phyloP scores from a whole-genome alignment of 2,113 vertebrate genomes.

The Chinchilla lanigera region DNA sequence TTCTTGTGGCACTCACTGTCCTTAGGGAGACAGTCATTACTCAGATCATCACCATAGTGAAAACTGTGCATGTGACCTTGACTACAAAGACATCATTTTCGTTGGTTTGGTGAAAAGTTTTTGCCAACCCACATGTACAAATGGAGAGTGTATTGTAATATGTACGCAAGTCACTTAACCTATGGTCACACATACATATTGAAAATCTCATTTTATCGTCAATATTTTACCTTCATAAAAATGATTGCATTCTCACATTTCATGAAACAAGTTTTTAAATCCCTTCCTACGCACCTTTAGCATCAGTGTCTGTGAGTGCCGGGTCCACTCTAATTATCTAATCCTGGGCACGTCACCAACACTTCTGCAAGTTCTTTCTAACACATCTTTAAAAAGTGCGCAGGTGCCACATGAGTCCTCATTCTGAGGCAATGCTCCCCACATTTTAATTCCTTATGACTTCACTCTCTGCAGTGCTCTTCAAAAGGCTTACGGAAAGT shows the following conservation, averaged over 20 bases:
- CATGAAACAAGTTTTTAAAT: neutral
- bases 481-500: slow-evolving; percentile 54
- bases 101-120: neutral
- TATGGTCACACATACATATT: neutral
- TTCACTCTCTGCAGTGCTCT: slow-evolving; percentile 21
- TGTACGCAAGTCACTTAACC: neutral
- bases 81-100: neutral
- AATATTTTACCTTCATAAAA: neutral
- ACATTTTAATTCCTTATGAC: neutral
- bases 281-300: neutral
- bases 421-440: neutral
- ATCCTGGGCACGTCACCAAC: neutral
- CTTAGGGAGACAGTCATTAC: neutral
- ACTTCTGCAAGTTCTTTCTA: neutral
- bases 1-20: neutral
- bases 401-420: neutral
- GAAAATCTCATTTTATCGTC: neutral
- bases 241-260: neutral
- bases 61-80: neutral
- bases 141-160: neutral
- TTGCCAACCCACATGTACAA: neutral
- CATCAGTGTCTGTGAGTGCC: neutral
- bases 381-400: neutral
- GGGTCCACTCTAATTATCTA: neutral
- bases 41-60: neutral